Evolutionary conservation across 1,140 invertebrate genomes (phyloP).

Genomic region (Macrobrachium nipponense): DNA sequence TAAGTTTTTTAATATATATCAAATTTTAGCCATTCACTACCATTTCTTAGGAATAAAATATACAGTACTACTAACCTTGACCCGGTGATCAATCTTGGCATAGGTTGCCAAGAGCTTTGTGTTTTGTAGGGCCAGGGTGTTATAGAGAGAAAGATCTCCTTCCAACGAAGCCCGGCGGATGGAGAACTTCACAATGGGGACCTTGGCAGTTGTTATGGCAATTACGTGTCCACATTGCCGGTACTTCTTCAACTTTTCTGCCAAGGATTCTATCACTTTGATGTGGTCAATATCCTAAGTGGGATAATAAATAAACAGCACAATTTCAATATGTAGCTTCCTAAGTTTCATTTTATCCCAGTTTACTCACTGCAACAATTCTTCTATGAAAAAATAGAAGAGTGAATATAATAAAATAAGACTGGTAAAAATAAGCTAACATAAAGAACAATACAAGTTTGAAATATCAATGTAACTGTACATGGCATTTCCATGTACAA

Average conservation of each 20-base stretch:
- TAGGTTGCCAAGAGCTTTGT: slow-evolving; percentile 73
- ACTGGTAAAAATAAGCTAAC: no score
- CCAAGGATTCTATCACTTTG: slow-evolving; percentile 69
- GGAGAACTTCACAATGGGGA: slow-evolving; percentile 77
- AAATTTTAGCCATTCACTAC: neutral
- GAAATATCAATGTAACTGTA: no score
- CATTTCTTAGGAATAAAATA: neutral
- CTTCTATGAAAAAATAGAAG: no score
- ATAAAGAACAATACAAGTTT: no score
- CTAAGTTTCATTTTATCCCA: no score
- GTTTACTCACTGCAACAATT: no score
- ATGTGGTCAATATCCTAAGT: slow-evolving; percentile 68
- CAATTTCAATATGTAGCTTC: neutral
- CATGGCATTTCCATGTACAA: no score
- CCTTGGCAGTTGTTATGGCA: slow-evolving; percentile 75
- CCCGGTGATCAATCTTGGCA: slow-evolving; percentile 72
- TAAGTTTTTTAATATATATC: no score
- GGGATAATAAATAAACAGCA: neutral
- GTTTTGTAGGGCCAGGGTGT: slow-evolving; percentile 74
- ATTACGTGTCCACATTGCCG: slow-evolving; percentile 70
- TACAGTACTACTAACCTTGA: slow-evolving; percentile 66
- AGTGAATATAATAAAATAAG: no score
- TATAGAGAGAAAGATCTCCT: slow-evolving; percentile 76
- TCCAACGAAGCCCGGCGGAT: slow-evolving; percentile 71
- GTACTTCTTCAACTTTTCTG: slow-evolving; percentile 68